These are phyloP conservation scores for Brotula barbata DNA, from an alignment of 2,797 vertebrate species.

Conservation along the genomic window DNA sequence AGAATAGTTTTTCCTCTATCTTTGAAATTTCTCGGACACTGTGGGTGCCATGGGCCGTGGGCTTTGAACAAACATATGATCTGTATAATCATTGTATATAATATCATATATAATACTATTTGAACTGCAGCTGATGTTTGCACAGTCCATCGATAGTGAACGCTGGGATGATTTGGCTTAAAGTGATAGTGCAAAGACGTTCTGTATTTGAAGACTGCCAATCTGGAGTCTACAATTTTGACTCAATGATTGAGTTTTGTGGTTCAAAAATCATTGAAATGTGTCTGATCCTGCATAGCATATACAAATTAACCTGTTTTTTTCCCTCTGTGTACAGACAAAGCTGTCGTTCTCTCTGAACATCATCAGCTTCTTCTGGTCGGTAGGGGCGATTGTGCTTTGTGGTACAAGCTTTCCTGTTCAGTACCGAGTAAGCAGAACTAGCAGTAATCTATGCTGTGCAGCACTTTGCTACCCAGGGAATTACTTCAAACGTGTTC, in stretches of 20 bases:
- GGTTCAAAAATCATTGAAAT: not conserved
- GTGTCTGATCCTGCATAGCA: not conserved
- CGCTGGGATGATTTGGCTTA: not conserved
- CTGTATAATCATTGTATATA: no score
- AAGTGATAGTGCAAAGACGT: not conserved
- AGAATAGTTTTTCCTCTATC: no score
- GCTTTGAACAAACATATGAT: no score
- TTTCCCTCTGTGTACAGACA: conserved; percentile 52
- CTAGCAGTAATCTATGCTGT: accelerated
- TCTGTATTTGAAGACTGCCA: not conserved
- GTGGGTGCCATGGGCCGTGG: no score
- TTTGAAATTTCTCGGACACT: no score
- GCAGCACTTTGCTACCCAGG: not conserved
- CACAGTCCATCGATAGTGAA: no score
- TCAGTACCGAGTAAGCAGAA: not conserved
- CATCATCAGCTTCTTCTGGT: conserved; percentile 74
- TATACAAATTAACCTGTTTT: not conserved
- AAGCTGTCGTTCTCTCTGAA: conserved; percentile 77
- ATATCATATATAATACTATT: no score
- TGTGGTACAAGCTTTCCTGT: not conserved
- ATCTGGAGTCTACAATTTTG: not conserved
- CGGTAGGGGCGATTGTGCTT: conserved; percentile 17
- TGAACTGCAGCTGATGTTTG: no score
- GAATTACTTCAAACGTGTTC: not conserved
- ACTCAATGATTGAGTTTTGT: not conserved